Evolutionary conservation across 2,797 vertebrate species (phyloP).

Genomic region (Parauchenoglanis punctatus): DNA sequence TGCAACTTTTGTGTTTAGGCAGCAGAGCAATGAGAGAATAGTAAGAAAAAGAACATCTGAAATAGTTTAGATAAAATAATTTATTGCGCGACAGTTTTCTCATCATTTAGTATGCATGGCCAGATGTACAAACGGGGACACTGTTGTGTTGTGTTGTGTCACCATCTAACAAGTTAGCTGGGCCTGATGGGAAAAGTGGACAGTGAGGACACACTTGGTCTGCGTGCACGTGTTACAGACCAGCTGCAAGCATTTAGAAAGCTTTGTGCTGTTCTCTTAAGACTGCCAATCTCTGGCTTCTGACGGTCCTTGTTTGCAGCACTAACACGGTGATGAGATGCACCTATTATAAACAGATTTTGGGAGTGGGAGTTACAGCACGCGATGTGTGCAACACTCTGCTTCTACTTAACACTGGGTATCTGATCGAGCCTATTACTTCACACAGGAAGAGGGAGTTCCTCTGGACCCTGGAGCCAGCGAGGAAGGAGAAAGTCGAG

Average conservation of each 20-base stretch:
- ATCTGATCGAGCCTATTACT: slow-evolving; percentile 53
- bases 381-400: slow-evolving; percentile 44
- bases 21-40: slow-evolving; percentile 35
- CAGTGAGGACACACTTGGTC: slow-evolving; percentile 61
- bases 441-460: slow-evolving; percentile 48
- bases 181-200: slow-evolving; percentile 59
- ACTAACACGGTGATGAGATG: slow-evolving; percentile 62
- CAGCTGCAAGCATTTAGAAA: slow-evolving; percentile 76
- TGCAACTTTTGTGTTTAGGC: slow-evolving; percentile 28
- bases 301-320: slow-evolving; percentile 51
- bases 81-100: slow-evolving; percentile 20
- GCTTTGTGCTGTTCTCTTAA: slow-evolving; percentile 57
- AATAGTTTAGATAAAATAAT: slow-evolving; percentile 29
- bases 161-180: slow-evolving; percentile 46
- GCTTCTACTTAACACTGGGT: slow-evolving; percentile 49
- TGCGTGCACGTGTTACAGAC: slow-evolving; percentile 62
- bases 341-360: slow-evolving; percentile 54
- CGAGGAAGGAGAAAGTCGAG: slow-evolving; percentile 59
- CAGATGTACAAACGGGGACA: slow-evolving; percentile 47
- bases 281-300: slow-evolving; percentile 60
- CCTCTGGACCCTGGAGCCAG: slow-evolving; percentile 9
- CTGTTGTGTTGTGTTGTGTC: slow-evolving; percentile 39
- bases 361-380: slow-evolving; percentile 40
- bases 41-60: slow-evolving; percentile 21
- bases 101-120: slow-evolving; percentile 56